Base-by-base conservation (phyloP, 2,888 invertebrate species). In the Chymomyza amoena region DNA sequence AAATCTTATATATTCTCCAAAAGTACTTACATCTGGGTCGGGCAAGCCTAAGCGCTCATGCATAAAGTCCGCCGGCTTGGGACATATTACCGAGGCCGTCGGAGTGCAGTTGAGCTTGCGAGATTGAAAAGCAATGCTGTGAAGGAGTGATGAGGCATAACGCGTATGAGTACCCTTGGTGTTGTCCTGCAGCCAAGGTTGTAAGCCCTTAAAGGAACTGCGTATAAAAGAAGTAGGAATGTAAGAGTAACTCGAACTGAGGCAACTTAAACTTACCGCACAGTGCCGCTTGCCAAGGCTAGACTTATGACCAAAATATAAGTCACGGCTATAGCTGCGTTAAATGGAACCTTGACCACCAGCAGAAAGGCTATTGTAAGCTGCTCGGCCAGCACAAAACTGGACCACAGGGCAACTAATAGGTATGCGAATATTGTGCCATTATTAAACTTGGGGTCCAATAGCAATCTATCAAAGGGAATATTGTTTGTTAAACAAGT, bases 381-480 rank as follows among this genome's bases (percentile, higher is more conserved):
- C 89, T 98, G 97, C 89, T 98, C 97, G 0, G 96, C 95, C 81
- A 96, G 95, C 0, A 96, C 93, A 91, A 95, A 97, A 89, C 96
- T 96, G 0, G 96, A 95, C 96, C 97, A 97, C 13, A 98, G 92
- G 0, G 95, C 93, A 5, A 96, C 92, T 6, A 94, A 93, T 84
- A 96, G 94, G 86, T 95, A 94, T 1, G 95, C 87, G 92, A 95
- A 96, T 0, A 90, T 85, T 0, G 84, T 89, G 54, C 91, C 91
- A 75, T 89, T 90, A 0, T 89, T 90, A 28, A 81, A 88, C 76
- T 90, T 89, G 0, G 87, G 76, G 73, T 92, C 90, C 73, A 92
- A 66, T 0, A 92, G 73, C 4, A 92, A 76, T 0, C 92, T 91
- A 51, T 13, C 54, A 6, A 10, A 32, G 16, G 6, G 52, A 18